Base-by-base conservation (phyloP, 2,113 vertebrate species). In the Ciconia boyciana region DNA sequence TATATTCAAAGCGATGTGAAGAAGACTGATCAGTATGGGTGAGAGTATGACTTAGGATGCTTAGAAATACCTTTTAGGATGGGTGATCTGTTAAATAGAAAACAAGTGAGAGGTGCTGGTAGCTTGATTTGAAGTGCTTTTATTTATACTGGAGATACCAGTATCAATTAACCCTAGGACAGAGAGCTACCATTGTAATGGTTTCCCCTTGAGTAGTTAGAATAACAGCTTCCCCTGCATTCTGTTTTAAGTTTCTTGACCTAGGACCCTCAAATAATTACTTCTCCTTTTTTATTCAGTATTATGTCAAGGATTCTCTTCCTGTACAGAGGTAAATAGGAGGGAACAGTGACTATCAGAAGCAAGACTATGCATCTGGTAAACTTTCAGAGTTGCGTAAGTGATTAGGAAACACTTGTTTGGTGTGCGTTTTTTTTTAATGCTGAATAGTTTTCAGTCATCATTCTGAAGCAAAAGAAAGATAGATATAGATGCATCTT, bases 121-220 rank as follows among this genome's bases (percentile, higher is more conserved):
- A 88, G 12, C 10, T 36, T 60, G 31, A 9, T 36, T 43, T 48
- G 3, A 54, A 89, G 19, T 51, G 16, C 7, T 78, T 60, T 71
- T 43, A 21, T 58, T 68, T 52, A 32, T 19, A 16, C 31, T 22
- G 19, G 17, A 48, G 13, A 19, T n/a, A 19, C 6, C 10, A 36
- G 6, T 49, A n/a, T 28, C 19, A 49, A 11, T 21, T 58, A 31
- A 74, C 54, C 2, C 4, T 48, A 31, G 21, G 39, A 49, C 6
- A n/a, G 22, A 55, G 22, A 39, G 9, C 7, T 89, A 36, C n/a
- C 10, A 44, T 44, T 0, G 1, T 39, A 46, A 55, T 9, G 4
- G 8, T 46, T 66, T 64, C 17, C 14, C 10, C 21, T 11, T 11
- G 10, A 72, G 24, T 13, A 51, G 18, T 34, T 66, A 70, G 21